Evolutionary conservation across 2,797 vertebrate species (phyloP).

Genomic region (Chaetodon trifasciatus): DNA sequence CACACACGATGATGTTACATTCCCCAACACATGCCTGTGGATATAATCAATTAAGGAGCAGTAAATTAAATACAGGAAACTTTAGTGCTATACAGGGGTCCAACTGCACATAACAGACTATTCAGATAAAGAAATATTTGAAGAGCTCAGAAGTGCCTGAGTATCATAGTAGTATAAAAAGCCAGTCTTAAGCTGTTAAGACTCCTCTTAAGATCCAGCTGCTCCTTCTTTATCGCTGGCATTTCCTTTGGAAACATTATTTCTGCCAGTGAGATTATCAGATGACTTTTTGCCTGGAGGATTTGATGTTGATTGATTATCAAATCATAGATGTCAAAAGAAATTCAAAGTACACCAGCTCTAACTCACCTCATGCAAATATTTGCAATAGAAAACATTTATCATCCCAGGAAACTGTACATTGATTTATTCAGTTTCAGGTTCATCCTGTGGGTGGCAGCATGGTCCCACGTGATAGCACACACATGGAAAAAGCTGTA

Average conservation of each 20-base stretch:
- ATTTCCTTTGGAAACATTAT: not conserved
- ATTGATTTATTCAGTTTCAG: slow-evolving; percentile 11
- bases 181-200: not conserved
- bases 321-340: not conserved
- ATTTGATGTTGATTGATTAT: not conserved
- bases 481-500: slow-evolving; percentile 17
- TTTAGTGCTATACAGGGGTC: too few relatives aligned
- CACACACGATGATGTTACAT: not conserved
- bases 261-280: not conserved
- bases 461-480: slow-evolving; percentile 31
- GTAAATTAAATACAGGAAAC: not conserved
- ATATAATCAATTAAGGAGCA: not conserved
- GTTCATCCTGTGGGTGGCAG: slow-evolving; percentile 72
- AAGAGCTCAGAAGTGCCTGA: not conserved
- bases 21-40: not conserved
- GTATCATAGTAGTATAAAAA: not conserved
- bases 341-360: not conserved
- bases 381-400: not conserved
- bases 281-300: not conserved
- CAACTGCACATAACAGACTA: not conserved
- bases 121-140: not conserved
- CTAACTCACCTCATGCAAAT: not conserved
- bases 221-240: not conserved
- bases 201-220: not conserved
- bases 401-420: not conserved